Evolutionary conservation across 2,113 vertebrate genomes (phyloP).

Genomic region (Cromileptes altivelis): DNA sequence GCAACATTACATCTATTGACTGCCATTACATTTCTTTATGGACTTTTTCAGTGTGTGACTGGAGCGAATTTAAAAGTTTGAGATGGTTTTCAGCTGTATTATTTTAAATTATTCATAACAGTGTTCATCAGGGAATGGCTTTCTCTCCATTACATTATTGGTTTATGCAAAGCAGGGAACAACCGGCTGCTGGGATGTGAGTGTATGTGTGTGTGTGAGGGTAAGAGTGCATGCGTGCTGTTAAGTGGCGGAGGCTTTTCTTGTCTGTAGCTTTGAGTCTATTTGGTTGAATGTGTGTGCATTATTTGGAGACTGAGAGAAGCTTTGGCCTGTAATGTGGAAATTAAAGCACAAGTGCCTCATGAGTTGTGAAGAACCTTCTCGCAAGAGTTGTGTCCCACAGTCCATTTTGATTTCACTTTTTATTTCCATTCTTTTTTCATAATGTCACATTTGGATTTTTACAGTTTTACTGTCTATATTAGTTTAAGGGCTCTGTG

Average conservation of each 20-base stretch:
- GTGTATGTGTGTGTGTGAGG: background rate
- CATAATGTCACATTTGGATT: background rate
- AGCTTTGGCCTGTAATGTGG: background rate
- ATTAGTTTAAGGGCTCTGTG: background rate
- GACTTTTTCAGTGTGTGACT: constrained; percentile 65
- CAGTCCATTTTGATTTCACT: background rate
- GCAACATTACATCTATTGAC: constrained; percentile 73
- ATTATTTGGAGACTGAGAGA: background rate
- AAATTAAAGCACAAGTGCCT: constrained; percentile 9
- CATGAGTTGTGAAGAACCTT: background rate
- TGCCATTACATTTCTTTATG: constrained; percentile 70
- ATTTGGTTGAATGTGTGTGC: constrained; percentile 1
- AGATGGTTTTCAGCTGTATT: constrained; percentile 61
- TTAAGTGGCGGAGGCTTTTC: constrained; percentile 28
- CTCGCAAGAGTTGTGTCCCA: background rate
- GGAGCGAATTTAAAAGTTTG: constrained; percentile 72
- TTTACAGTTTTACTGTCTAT: background rate
- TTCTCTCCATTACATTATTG: constrained; percentile 77
- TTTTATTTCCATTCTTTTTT: background rate
- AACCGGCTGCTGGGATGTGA: constrained; percentile 48
- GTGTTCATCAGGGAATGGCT: constrained; percentile 72
- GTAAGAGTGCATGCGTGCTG: background rate
- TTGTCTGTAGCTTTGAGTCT: constrained; percentile 25
- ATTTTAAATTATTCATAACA: constrained; percentile 77
- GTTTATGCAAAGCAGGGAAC: constrained; percentile 77